Base-by-base conservation (phyloP, 2,888 invertebrate species). In the Strigamia maritima region DNA sequence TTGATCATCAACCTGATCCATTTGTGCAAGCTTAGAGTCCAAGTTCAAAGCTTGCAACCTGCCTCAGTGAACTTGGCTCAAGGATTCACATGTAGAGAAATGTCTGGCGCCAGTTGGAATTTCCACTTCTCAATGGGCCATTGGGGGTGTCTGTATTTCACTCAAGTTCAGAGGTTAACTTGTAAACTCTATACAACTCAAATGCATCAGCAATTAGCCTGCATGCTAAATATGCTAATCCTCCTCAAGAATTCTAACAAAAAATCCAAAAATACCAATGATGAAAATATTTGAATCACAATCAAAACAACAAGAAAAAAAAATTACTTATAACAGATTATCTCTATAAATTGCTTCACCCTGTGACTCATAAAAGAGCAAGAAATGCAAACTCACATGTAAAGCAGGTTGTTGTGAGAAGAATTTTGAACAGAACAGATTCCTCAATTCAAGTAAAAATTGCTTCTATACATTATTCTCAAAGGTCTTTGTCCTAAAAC, bases 31-130 rank as follows among this genome's bases (percentile, higher is more conserved):
- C 40, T 40, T 31, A 31, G 31, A 31, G 31, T 31, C 31, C 60
- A 65, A 65, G 65, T 65, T 65, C 65, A 65, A 65, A 65, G 65
- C 65, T 65, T 65, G 65, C 16, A 65, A 65, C 65, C 65, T 26
- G 65, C 65, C 19, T 65, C 65, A 65, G 10, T 65, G 65, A 65
- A 65, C 65, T 49, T 14, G 49, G 49, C 49, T 65, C 65, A 3
- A 26, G 49, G 65, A 60, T 26, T 65, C 65, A 65, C 26, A 60
- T 65, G 65, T n/a, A 49, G 65, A 26, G 26, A 65, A 65, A 65
- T 65, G 65, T 65, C 49, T 49, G 65, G 65, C 65, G 65, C 65
- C 65, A 65, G 65, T 65, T 26, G 65, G 65, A 65, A 65, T 65
- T n/a, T 65, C 65, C 65, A 60, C 60, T 65, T 26, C 14, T 65